Evolutionary conservation across 1,140 invertebrate species (phyloP), one percentile per base, ranked within the genome.

Genomic region (Zaprionus inermis): DNA sequence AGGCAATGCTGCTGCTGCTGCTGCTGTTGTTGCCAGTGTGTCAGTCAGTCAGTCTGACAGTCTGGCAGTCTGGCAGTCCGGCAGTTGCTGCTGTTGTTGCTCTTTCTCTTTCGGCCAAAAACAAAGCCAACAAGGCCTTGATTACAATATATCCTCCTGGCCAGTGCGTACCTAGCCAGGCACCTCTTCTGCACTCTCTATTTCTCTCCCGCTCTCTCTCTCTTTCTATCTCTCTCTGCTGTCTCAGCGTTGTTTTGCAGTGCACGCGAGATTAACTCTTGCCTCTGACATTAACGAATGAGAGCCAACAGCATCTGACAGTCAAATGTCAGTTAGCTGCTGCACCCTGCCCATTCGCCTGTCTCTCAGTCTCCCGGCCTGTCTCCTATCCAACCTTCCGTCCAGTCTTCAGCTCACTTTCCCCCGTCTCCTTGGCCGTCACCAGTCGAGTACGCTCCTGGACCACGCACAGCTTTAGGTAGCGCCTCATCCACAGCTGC

Each of bases 251-350:
- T 88, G 73, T 88, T 85, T 76, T 76, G 83, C 83, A 88, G 89
- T 88, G 83, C 84, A 89, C 83, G 83, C 83, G 80, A 89, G 83
- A 88, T 88, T 88, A 88, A 88, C 83, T 88, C 83, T 88, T 89
- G 84, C 68, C 67, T 70, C 84, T 81, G 84, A 88, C 84, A 89
- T 88, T 88, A 88, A 88, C 84, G 84, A 88, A 88, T 88, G 84
- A 88, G 84, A 89, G 83, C 83, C 83, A 88, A 88, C 84, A 88
- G 80, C 84, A 89, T 78, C 84, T 88, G 84, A 89, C 84, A 88
- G 84, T 89, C 84, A 88, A 88, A 89, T 89, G 84, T 88, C 84
- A 89, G 84, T 81, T 88, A 67, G 85, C 81, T 84, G 84, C 84
- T 84, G 80, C 66, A 74, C 69, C 70, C 71, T 68, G 65, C 32